These are phyloP conservation scores for Dryobota labecula DNA, from an alignment of 2,888 invertebrate species.

Conservation along the genomic window DNA sequence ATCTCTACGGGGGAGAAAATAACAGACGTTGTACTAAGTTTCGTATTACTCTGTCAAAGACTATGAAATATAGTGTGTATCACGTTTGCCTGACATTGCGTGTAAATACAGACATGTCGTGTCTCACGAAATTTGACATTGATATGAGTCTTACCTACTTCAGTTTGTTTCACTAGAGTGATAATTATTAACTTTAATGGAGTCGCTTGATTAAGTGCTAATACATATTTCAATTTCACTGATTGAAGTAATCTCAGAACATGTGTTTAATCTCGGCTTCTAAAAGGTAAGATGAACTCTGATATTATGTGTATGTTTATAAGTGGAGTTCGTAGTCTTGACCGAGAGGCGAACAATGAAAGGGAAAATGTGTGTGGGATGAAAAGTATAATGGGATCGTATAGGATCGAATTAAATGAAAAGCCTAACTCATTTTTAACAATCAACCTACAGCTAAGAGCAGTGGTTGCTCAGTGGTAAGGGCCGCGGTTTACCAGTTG, in stretches of 20 bases:
- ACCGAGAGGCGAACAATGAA: slow-evolving; percentile 2
- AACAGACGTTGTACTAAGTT: slow-evolving; percentile 33
- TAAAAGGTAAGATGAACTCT: neutral
- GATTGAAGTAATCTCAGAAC: neutral
- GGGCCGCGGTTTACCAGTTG: no score
- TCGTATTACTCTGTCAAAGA: slow-evolving; percentile 42
- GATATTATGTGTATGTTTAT: neutral
- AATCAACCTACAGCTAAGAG: no score
- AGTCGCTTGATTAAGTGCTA: neutral
- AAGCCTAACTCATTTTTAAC: neutral
- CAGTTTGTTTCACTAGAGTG: slow-evolving; percentile 13
- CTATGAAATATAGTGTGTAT: slow-evolving; percentile 46
- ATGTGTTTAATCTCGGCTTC: neutral
- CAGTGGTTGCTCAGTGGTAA: no score
- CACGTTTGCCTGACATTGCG: slow-evolving; percentile 38
- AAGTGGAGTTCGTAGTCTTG: slow-evolving; percentile 8
- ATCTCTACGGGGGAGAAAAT: slow-evolving; percentile 53
- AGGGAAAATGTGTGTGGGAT: slow-evolving; percentile 8
- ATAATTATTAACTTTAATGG: slow-evolving; percentile 26
- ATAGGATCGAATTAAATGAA: slow-evolving; percentile 27
- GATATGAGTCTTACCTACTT: slow-evolving; percentile 7
- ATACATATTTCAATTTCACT: slow-evolving; percentile 6
- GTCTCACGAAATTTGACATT: slow-evolving; percentile 25
- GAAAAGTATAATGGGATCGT: slow-evolving; percentile 6
- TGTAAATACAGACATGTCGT: slow-evolving; percentile 19